Evolutionary conservation across 2,888 invertebrate species (phyloP), one percentile per base, ranked within the genome.

Genomic region (Mellilla xanthometata): DNA sequence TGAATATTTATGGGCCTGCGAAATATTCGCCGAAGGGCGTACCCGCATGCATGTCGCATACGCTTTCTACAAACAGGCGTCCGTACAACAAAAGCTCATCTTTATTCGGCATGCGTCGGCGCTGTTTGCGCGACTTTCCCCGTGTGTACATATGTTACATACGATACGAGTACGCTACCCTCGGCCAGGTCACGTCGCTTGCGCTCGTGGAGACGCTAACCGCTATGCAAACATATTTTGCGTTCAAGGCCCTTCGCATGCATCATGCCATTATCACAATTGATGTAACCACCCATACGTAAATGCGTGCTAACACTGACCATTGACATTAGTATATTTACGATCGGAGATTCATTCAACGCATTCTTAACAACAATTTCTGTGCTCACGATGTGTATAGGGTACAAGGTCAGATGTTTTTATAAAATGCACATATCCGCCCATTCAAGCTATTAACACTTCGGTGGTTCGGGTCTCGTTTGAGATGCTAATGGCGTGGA

Each of bases 11-110:
- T 83, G 76, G 75, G 77, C 72, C 73, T 74, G 86, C 85, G 81
- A 83, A 86, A 81, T 84, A 81, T 84, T 81, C 77, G 81, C 83
- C 80, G 76, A 86, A 89, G 88, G 89, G 88, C 87, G 81, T 81
- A 76, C 87, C 88, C 87, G 87, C 78, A 86, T 86, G 72, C 62
- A 54, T 58, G 58, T 62, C 69, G 63, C 70, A 65, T 55, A 75
- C 77, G 72, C 89, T 88, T 89, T 89, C 89, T 87, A 85, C 81
- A 75, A 77, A 82, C 81, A 78, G 54, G 65, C 67, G 58, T 58
- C 24, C 24, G 61, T 58, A 64, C 63, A 65, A 78, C 77, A 80
- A 84, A 85, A 86, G 84, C 85, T 87, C 85, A 87, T 88, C 85
- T 73, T 72, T 88, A 89, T 88, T 83, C 86, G 74, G 62, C 54